Percentiles rank a stretch among this genome's conserved stretches.
Conservation (phyloP, 1,140 invertebrate genomes). For the Bombus affinis region DNA sequence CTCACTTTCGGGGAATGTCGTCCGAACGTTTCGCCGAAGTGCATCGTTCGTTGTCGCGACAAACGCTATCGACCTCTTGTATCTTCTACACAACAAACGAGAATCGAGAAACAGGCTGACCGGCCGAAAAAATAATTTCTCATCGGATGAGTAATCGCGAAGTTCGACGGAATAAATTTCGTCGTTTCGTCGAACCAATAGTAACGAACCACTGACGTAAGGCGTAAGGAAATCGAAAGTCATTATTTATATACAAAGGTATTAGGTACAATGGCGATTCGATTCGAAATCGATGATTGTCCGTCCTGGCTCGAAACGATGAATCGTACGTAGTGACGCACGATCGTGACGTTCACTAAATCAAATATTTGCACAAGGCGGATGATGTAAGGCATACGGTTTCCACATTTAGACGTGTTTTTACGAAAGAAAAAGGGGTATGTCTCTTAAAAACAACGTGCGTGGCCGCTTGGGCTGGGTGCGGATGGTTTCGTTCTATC, state of each 20-base stretch:
- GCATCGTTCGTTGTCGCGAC: slow-evolving; percentile 74
- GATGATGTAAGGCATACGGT: slow-evolving; percentile 19
- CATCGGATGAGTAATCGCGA: not conserved
- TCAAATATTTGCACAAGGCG: slow-evolving; percentile 14
- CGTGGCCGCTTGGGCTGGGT: no score
- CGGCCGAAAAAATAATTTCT: not conserved
- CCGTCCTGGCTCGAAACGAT: slow-evolving; percentile 65
- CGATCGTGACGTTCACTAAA: not conserved
- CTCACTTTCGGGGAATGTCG: slow-evolving; percentile 79
- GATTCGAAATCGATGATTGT: not conserved
- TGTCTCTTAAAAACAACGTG: not conserved
- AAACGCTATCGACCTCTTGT: slow-evolving; percentile 63
- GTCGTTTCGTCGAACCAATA: no score
- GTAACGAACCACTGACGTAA: no score
- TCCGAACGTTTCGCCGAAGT: slow-evolving; percentile 76
- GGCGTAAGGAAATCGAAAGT: not conserved
- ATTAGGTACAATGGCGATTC: not conserved
- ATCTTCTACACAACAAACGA: slow-evolving; percentile 52
- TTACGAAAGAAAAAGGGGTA: not conserved
- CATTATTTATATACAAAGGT: not conserved
- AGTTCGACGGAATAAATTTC: not conserved
- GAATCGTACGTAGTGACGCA: slow-evolving; percentile 42
- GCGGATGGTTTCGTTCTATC: no score
- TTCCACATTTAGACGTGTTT: not conserved
- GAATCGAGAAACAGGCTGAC: not conserved